These are phyloP conservation scores for Procavia capensis DNA, from an alignment of 2,113 vertebrate genomes.

Conservation along the genomic window DNA sequence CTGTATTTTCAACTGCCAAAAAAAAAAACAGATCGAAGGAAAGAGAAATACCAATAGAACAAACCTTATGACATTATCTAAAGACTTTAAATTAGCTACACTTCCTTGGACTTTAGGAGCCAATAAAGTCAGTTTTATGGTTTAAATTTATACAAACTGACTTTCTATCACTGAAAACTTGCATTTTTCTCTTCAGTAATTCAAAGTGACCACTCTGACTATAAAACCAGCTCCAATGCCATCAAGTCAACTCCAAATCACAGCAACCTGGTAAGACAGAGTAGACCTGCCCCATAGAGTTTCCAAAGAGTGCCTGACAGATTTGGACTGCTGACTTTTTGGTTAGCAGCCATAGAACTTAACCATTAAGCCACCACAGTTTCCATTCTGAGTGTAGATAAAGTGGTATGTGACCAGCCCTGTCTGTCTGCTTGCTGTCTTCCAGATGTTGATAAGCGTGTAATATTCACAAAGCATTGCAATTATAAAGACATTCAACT, in stretches of 20 bases:
- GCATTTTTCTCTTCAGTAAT: neutral
- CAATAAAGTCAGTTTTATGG: neutral
- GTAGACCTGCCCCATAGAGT: too few species aligned
- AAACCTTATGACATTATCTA: neutral
- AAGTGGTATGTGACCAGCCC: neutral
- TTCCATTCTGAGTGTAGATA: rapidly evolving
- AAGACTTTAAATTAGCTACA: neutral
- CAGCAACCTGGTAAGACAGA: too few species aligned
- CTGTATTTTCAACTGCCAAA: neutral
- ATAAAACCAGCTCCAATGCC: too few species aligned
- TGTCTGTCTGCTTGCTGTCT: neutral
- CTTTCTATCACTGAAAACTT: neutral
- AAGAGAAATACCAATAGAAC: neutral
- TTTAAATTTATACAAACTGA: neutral
- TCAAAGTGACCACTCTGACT: neutral
- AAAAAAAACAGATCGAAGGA: neutral
- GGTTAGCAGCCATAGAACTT: too few species aligned
- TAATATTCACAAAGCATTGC: neutral
- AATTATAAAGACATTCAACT: neutral
- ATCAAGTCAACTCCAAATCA: too few species aligned
- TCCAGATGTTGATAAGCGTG: neutral
- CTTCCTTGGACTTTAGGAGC: neutral
- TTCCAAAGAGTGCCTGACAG: too few species aligned
- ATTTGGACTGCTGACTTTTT: too few species aligned
- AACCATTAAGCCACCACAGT: too few species aligned